phyloP scores from a whole-genome alignment of 2,113 vertebrate genomes.

The Rafetus swinhoei region DNA sequence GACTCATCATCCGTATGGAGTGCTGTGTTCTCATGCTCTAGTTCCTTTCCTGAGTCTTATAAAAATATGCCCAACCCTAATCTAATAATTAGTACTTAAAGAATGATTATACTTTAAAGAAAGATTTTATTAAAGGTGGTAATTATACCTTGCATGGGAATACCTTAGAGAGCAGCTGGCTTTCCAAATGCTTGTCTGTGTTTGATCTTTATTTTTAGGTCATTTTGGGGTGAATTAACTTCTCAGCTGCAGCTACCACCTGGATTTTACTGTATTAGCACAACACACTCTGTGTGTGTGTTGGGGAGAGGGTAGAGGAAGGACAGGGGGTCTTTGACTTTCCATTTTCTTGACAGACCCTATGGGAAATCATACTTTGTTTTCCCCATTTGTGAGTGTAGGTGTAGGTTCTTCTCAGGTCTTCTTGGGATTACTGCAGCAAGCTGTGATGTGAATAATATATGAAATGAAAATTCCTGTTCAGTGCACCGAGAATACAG shows the following conservation, averaged over 20 bases:
- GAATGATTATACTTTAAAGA: background rate
- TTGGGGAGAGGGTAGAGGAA: background rate
- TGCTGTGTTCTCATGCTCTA: background rate
- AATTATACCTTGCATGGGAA: background rate
- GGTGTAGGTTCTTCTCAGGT: background rate
- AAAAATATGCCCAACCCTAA: background rate
- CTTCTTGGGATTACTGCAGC: slow-evolving; percentile 32
- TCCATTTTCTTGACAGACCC: background rate
- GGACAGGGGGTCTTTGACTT: background rate
- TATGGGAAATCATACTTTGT: background rate
- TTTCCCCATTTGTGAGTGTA: background rate
- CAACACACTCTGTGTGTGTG: background rate
- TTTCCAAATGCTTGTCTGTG: background rate
- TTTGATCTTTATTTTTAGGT: background rate
- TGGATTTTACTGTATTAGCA: background rate
- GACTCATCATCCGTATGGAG: background rate
- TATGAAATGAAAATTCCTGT: slow-evolving; percentile 32
- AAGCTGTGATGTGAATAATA: slow-evolving; percentile 54
- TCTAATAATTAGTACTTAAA: background rate
- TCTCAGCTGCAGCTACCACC: background rate
- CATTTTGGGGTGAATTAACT: background rate
- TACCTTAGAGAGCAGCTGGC: background rate
- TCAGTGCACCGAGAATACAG: background rate
- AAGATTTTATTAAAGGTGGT: background rate
- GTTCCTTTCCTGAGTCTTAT: background rate